phyloP scores from a whole-genome alignment of 2,797 vertebrate genomes.

The Siniperca undulata region DNA sequence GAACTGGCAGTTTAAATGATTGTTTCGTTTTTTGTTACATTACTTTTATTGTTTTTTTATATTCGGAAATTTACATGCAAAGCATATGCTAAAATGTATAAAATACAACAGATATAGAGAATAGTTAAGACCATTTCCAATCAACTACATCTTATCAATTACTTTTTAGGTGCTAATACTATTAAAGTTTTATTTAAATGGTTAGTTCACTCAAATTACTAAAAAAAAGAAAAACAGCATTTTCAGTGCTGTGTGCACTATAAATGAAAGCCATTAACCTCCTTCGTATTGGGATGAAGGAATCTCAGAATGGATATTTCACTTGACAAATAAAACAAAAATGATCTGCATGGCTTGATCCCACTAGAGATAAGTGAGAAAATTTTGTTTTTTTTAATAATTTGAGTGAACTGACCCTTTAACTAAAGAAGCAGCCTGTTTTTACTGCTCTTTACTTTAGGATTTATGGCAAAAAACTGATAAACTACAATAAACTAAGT shows the following conservation, averaged over 20 bases:
- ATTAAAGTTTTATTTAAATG: background rate
- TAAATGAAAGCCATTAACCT: background rate
- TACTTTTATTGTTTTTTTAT: background rate
- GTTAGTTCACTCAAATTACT: background rate
- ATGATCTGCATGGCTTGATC: background rate
- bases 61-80: background rate
- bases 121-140: background rate
- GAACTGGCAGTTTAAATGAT: background rate
- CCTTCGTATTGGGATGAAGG: background rate
- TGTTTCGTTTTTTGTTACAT: background rate
- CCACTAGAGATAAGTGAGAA: background rate
- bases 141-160: background rate
- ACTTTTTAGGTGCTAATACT: background rate
- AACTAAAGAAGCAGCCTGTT: background rate
- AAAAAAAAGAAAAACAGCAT: background rate
- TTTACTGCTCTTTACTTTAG: background rate
- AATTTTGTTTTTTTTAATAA: background rate
- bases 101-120: background rate
- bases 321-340: conserved; percentile 21
- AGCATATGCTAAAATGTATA: background rate
- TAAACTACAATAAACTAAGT: conserved; percentile 1
- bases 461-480: background rate
- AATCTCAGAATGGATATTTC: background rate
- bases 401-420: conserved; percentile 6
- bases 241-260: background rate